Evolutionary conservation across 1,140 invertebrate species (phyloP), one percentile per base, ranked within the genome.

Genomic region (Aleiodes sp.): DNA sequence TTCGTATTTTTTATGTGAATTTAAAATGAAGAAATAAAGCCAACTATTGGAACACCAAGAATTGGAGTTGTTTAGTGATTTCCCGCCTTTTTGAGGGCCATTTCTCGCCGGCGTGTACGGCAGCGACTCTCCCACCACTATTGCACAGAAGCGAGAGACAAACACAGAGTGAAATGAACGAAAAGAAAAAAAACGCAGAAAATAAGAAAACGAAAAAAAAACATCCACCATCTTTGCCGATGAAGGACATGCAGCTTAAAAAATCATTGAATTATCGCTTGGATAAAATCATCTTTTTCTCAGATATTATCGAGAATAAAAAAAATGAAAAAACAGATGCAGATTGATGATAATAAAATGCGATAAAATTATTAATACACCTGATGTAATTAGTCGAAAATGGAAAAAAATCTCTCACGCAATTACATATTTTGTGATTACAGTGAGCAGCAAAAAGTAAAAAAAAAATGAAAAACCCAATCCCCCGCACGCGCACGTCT

Each of bases 141-240:
- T 31, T 19, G 28, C 66, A 41, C 28, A 9, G 9, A 26, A 28
- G 24, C 43, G 28, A 59, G 29, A 24, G 24, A 37, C 35, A 67
- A 46, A 37, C 66, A 68, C 39, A 65, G 59, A 63, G 14, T 31
- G 6, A 31, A 31, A 12, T 28, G 29, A 29, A 31, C 28, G 56
- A 59, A 43, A 29, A 65, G 19, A 65, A 65, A 26, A 64, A 43
- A 39, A 60, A 9, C 14, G 1, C 37, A 60, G 6, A 41, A 68
- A 68, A 39, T 43, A 43, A 68, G 8, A 33, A 31, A 65, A 41
- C 2, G 78, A 80, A 80, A 76, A 80, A 82, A 79, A 80, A 81
- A 82, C 77, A 80, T 73, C 81, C 78, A 76, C 80, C 82, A 84
- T 84, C 76, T 84, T 84, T 82, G 77, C 73, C 75, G 76, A 75